Evolutionary conservation across 1,140 invertebrate genomes (phyloP).

Genomic region (Orchesella cincta): DNA sequence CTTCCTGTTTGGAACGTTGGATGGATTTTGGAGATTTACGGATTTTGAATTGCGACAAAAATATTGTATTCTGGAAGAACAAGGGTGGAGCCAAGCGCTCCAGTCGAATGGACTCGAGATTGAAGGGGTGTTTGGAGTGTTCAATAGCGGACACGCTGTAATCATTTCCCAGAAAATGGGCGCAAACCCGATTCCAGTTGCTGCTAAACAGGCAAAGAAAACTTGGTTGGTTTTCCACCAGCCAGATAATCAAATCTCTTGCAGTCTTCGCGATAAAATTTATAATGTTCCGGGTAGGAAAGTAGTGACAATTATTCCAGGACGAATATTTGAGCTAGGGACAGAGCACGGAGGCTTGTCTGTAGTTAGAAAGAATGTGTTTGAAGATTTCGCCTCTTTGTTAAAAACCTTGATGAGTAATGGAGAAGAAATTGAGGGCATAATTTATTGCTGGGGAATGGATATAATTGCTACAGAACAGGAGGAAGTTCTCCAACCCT

Average conservation of each 20-base stretch:
- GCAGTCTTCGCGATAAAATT: no score
- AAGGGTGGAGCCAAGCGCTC: slow-evolving; percentile 7
- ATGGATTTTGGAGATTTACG: slow-evolving; percentile 41
- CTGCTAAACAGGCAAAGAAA: background rate
- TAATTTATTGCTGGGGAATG: background rate
- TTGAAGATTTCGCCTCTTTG: background rate
- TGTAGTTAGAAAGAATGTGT: background rate
- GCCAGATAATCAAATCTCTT: no score
- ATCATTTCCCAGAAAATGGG: background rate
- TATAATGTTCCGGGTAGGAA: no score
- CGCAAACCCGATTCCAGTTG: background rate
- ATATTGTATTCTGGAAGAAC: background rate
- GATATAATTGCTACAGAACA: background rate
- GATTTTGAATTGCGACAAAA: slow-evolving; percentile 29
- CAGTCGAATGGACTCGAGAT: background rate
- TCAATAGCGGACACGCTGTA: background rate
- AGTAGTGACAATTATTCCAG: no score
- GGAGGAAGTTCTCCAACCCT: background rate
- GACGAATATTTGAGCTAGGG: background rate
- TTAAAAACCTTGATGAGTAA: background rate
- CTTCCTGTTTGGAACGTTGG: slow-evolving; percentile 33
- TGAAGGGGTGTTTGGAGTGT: background rate
- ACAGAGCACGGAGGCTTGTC: background rate
- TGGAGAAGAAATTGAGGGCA: background rate
- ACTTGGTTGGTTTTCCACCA: background rate